phyloP scores from a whole-genome alignment of 2,113 vertebrate species.

The Pteropus alecto region DNA sequence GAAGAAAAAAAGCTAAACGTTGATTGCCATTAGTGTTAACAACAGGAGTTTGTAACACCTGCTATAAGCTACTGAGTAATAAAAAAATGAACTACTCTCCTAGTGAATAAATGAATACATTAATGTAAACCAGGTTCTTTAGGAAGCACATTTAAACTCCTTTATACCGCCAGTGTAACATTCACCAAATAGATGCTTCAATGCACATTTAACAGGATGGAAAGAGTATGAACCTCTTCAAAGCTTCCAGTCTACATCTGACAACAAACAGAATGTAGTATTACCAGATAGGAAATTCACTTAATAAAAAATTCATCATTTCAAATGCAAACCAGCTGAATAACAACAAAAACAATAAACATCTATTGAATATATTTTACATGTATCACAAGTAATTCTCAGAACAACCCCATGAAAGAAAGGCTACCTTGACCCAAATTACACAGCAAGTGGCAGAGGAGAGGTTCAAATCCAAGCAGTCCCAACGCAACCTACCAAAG shows the following conservation, averaged over 20 bases:
- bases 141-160: slow-evolving; percentile 19
- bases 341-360: neutral
- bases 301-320: neutral
- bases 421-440: neutral
- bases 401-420: neutral
- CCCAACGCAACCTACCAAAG: neutral
- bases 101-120: slow-evolving; percentile 42
- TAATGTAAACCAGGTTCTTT: slow-evolving; percentile 24
- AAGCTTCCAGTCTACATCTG: neutral
- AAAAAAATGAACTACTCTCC: slow-evolving; percentile 46
- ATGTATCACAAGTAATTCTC: neutral
- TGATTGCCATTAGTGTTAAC: slow-evolving; percentile 38
- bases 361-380: neutral
- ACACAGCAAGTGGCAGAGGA: neutral
- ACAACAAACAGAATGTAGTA: neutral
- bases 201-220: neutral
- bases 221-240: slow-evolving; percentile 36
- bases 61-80: slow-evolving; percentile 56
- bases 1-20: slow-evolving; percentile 42
- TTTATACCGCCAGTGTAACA: neutral
- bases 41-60: slow-evolving; percentile 64
- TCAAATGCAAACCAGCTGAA: slow-evolving; percentile 10
- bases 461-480: neutral
- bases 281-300: neutral
- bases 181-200: slow-evolving; percentile 1